Base-by-base conservation (phyloP, 2,888 invertebrate species). In the Noctua janthe region DNA sequence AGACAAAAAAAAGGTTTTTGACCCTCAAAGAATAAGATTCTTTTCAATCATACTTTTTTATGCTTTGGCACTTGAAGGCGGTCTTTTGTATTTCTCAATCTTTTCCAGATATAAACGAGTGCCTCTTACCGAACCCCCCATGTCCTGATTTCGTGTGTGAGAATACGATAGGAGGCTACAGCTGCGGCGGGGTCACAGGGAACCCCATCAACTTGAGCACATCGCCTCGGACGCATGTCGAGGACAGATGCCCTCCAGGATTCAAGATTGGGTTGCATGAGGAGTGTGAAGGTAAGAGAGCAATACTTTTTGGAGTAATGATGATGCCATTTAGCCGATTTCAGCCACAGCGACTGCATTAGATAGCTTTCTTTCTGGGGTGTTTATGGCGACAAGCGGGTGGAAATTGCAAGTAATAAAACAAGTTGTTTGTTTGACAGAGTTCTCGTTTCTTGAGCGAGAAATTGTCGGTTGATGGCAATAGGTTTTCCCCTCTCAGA, bases 21-120 rank as follows among this genome's bases (percentile, higher is more conserved):
- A 0, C 13, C 11, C 59, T 59, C 59, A n/a, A 59, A n/a, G 5
- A 59, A 62, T 62, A 59, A n/a, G 15, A 15, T 29, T 62, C 62
- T 13, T 13, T n/a, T 13, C 13, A 29, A 29, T 29, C n/a, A 15
- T 29, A 62, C 29, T 62, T 17, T 62, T 29, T 62, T 15, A 62
- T 29, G 7, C 29, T 64, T 64, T 17, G 3, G 8, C 29, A 35
- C 29, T 64, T 23, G 13, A 67, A 67, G 11, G 23, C 39, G 0
- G 13, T 43, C 11, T 67, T 67, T 23, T 23, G 23, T 67, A 6
- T 2, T 13, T 6, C 23, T 7, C 1, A 15, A 54, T 62, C 51
- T 47, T 51, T 88, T 89, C 1, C 90, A 96, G 99, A 99, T 93
- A 97, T 99, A 71, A 98, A 99, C 93, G 99, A 99, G 95, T 99